These are phyloP conservation scores for Eurystomus gularis DNA, from an alignment of 2,113 vertebrate genomes.

Conservation along the genomic window DNA sequence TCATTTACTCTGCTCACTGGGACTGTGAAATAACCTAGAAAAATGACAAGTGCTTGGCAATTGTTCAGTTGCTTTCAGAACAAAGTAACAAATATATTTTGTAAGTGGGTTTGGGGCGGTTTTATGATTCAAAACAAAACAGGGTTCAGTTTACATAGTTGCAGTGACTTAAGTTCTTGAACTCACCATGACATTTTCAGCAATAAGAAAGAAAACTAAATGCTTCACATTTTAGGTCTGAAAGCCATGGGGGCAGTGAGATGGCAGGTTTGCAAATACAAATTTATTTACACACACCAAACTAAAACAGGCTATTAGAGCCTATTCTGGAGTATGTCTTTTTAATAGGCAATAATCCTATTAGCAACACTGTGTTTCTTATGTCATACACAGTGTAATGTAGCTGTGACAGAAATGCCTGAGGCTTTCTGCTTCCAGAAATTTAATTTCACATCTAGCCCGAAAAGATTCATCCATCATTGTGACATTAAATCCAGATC, in stretches of 20 bases:
- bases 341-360: neutral
- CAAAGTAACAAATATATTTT: neutral
- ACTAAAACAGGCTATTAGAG: neutral
- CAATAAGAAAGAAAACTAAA: neutral
- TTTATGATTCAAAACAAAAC: too few species aligned
- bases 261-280: neutral
- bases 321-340: neutral
- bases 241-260: neutral
- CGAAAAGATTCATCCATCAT: neutral
- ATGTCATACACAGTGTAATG: neutral
- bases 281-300: neutral
- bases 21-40: neutral
- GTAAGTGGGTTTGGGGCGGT: accelerated
- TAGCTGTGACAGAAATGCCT: neutral
- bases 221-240: neutral
- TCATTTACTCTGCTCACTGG: neutral
- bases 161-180: neutral
- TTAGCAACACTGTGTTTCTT: neutral
- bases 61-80: neutral
- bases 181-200: neutral
- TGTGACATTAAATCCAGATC: neutral
- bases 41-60: neutral
- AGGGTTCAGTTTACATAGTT: neutral
- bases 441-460: neutral
- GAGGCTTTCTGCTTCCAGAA: neutral